Evolutionary conservation across 2,113 vertebrate genomes (phyloP), one percentile per base, ranked within the genome.

Genomic region (Odobenus rosmarus): DNA sequence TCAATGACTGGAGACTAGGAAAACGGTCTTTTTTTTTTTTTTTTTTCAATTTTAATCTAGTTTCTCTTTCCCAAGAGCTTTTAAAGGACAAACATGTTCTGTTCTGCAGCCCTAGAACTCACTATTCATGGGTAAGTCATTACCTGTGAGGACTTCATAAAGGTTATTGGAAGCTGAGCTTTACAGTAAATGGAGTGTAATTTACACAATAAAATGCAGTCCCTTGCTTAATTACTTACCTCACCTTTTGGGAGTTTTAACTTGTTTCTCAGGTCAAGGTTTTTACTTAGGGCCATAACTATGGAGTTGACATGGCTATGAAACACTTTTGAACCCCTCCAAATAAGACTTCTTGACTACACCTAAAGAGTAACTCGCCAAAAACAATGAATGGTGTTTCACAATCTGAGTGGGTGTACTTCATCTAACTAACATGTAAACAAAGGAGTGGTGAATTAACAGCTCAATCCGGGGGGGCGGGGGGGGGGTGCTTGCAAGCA

Each of bases 311-410:
- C 89, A 51, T 87, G 80, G 67, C 89, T 71, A n/a, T 36, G 86
- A 91, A 95, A 97, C 28, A 64, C 86, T 97, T 96, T 59, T 81
- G 90, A 97, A 82, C 71, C 77, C 91, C 93, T 94, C 49, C 49
- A 88, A 93, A 79, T 28, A 93, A 93, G 80, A 49, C 89, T 92
- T 95, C 90, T 95, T 96, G 92, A 95, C 83, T 77, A 95, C 95
- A 93, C 82, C 96, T 91, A 64, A 67, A 77, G 71, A 97, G 80
- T 31, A 90, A 84, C 79, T 88, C 3, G 49, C 92, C 96, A 67
- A 94, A 94, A 97, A 97, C 96, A 97, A 97, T 95, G 97, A 93
- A 85, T 62, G 64, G 59, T 55, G 76, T 98, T 98, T 97, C 98
- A 96, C 96, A 98, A 98, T 96, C 80, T 1, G 80, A 97, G 95